These are phyloP conservation scores for Sibirionetta formosa DNA, from an alignment of 2,797 vertebrate genomes.

Conservation along the genomic window DNA sequence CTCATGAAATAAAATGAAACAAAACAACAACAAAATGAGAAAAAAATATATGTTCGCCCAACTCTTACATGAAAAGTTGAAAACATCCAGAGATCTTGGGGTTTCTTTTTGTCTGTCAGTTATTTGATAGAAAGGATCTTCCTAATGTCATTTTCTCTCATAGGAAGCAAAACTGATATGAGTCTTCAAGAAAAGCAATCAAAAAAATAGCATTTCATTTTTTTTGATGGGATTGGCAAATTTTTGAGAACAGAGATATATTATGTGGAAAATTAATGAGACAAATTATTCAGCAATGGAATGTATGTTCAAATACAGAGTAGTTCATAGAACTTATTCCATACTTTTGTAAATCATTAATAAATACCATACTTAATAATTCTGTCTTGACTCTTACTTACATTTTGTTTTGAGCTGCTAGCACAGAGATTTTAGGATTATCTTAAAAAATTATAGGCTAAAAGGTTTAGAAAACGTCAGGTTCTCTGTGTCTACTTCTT, in stretches of 20 bases:
- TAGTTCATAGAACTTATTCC: background rate
- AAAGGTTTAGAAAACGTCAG: background rate
- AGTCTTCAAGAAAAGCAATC: background rate
- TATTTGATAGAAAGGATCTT: background rate
- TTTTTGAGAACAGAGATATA: background rate
- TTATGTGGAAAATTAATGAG: background rate
- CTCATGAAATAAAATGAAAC: background rate
- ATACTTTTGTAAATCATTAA: background rate
- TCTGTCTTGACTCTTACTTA: background rate
- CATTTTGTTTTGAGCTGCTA: background rate
- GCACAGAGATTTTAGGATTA: background rate
- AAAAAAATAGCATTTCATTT: background rate
- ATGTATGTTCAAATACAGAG: background rate
- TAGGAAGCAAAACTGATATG: background rate
- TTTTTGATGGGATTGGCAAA: background rate
- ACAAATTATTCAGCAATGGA: background rate
- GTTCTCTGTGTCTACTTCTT: background rate
- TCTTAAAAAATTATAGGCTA: background rate
- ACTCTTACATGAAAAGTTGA: background rate
- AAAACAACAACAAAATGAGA: background rate
- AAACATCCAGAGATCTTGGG: background rate
- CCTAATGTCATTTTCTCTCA: background rate
- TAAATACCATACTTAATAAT: background rate
- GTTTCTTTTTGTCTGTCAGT: background rate
- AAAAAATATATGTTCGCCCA: background rate